Percentiles rank a stretch among this genome's conserved stretches.
Conservation (phyloP, 2,888 invertebrate genomes). For the Amiota minor region DNA sequence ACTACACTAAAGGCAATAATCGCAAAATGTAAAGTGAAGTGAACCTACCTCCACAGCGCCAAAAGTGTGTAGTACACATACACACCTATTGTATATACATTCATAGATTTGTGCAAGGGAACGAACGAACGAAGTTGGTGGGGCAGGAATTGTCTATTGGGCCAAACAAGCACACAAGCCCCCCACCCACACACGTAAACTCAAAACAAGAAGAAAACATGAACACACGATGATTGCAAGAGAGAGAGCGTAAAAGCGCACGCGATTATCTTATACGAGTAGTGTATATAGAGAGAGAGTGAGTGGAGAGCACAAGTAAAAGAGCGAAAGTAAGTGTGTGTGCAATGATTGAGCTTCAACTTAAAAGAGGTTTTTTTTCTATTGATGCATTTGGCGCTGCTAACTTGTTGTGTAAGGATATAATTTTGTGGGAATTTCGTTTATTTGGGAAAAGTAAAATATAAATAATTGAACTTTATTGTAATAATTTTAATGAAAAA, state of each 20-base stretch:
- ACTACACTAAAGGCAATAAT: conserved; percentile 1
- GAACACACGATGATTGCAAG: background rate
- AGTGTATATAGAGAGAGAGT: background rate
- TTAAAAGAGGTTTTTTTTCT: conserved; percentile 40
- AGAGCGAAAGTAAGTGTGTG: background rate
- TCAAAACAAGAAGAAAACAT: background rate
- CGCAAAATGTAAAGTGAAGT: conserved; percentile 40
- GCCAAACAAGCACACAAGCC: conserved; percentile 51
- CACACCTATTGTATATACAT: background rate
- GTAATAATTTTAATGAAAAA: too few relatives aligned
- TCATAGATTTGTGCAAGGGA: conserved; percentile 33
- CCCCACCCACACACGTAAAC: conserved; percentile 36
- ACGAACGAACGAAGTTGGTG: conserved; percentile 11
- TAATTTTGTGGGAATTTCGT: too few relatives aligned
- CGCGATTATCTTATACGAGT: background rate
- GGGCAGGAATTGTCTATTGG: too few relatives aligned
- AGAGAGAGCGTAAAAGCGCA: conserved; percentile 4
- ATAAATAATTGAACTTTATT: too few relatives aligned
- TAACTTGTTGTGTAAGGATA: conserved; percentile 12
- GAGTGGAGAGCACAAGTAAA: background rate
- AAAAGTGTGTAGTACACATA: conserved; percentile 37
- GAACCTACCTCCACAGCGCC: conserved; percentile 50
- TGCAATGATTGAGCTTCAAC: conserved; percentile 48
- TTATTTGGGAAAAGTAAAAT: too few relatives aligned
- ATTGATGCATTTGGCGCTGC: conserved; percentile 5